Percentiles rank a stretch among this genome's conserved stretches.
Evolutionary conservation across 1,140 invertebrate species (phyloP).

Genomic region (Leptonema lineaticorne): DNA sequence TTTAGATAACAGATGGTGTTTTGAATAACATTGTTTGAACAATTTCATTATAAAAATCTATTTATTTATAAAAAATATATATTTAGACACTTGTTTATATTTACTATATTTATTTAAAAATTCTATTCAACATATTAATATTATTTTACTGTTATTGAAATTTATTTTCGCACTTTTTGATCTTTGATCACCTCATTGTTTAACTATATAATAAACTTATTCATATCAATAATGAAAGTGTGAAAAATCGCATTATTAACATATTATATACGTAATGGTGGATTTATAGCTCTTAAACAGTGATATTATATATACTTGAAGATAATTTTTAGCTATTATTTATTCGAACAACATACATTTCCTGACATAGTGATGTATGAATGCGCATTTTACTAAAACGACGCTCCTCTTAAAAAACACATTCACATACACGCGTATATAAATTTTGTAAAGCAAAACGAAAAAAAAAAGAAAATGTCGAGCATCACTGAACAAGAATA

Average conservation of each 20-base stretch:
- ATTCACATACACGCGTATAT: not conserved
- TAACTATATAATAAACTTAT: not conserved
- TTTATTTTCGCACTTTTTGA: no score
- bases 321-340: slow-evolving; percentile 20
- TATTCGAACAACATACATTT: not conserved
- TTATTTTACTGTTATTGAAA: no score
- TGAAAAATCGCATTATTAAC: slow-evolving; percentile 13
- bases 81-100: no score
- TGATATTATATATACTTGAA: not conserved
- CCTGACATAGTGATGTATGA: slow-evolving; percentile 17
- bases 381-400: not conserved
- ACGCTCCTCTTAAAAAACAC: not conserved
- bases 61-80: no score
- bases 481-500: not conserved
- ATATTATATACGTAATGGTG: slow-evolving; percentile 3
- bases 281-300: slow-evolving; percentile 6
- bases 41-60: no score
- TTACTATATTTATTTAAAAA: no score
- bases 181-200: no score
- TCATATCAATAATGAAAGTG: slow-evolving; percentile 20
- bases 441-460: not conserved
- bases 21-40: no score
- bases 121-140: no score
- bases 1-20: no score
- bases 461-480: not conserved